Base-by-base conservation (phyloP, 2,888 invertebrate genomes). In the Cetonia aurata region DNA sequence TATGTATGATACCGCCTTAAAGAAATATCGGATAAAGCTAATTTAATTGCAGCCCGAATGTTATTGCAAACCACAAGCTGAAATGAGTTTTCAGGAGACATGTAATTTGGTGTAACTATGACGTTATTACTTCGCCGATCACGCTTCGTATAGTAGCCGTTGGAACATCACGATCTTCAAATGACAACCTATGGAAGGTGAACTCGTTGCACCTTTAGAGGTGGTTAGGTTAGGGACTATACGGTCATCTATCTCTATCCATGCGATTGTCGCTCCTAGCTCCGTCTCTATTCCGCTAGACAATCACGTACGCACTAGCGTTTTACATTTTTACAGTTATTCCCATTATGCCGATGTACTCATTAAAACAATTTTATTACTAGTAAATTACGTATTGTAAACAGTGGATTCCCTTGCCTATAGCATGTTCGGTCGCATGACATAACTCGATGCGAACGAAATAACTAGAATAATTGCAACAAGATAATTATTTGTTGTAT, bases 91-190 rank as follows among this genome's bases (percentile, higher is more conserved):
- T 71, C 73, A 66, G 53, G 71, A 65, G 67, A 71, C 73, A 72
- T 75, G 70, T 72, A 77, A 79, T 77, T 80, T 80, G 70, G 71
- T 73, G 77, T 77, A 77, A 77, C 78, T 83, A 82, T 81, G 83
- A 83, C 82, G 81, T 83, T 81, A 83, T 82, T 82, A 83, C 48
- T 79, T 77, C 74, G 75, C 79, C 76, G 80, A 80, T 83, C 83
- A 83, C 83, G 83, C 83, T 83, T 82, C 80, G 78, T 81, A 83
- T 83, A 80, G 83, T 83, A 83, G 83, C 83, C 81, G 78, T 80
- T 82, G 81, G 25, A 82, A 80, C 80, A 82, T 82, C 83, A 83
- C 83, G 83, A 82, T 80, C 79, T 79, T 78, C 81, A 74, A 79
- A 79, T 79, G 79, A 79, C 79, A 79, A 78, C 75, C 75, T 73